Evolutionary conservation across 2,113 vertebrate species (phyloP).

Genomic region (Chrysemys picta): DNA sequence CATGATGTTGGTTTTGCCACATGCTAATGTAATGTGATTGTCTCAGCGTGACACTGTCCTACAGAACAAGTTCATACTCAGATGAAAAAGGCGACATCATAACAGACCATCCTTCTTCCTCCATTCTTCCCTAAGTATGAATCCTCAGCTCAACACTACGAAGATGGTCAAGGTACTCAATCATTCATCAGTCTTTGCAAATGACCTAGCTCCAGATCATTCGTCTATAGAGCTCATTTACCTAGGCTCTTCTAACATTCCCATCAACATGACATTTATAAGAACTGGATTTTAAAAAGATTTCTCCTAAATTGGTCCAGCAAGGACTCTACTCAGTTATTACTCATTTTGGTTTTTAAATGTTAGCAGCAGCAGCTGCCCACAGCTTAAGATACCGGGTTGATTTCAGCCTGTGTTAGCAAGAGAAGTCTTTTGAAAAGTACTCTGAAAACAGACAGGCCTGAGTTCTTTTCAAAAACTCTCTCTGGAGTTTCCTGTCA

Average conservation of each 20-base stretch:
- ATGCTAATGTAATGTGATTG: no score
- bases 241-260: background rate
- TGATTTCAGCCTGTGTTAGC: background rate
- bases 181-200: background rate
- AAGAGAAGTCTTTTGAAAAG: background rate
- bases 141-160: background rate
- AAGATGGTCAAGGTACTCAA: background rate
- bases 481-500: background rate
- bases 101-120: background rate
- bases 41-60: no score
- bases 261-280: background rate
- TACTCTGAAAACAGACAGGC: no score
- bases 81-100: background rate
- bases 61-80: background rate
- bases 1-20: no score
- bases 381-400: background rate
- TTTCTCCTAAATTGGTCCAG: background rate
- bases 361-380: background rate
- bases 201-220: background rate
- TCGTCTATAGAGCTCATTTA: background rate
- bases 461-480: background rate
- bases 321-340: background rate
- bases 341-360: background rate
- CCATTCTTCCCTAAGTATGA: background rate
- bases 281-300: background rate